Conservation (phyloP, 35 echinoderm and acorn worm species). For the Hemicentrotus pulcherrimus region DNA sequence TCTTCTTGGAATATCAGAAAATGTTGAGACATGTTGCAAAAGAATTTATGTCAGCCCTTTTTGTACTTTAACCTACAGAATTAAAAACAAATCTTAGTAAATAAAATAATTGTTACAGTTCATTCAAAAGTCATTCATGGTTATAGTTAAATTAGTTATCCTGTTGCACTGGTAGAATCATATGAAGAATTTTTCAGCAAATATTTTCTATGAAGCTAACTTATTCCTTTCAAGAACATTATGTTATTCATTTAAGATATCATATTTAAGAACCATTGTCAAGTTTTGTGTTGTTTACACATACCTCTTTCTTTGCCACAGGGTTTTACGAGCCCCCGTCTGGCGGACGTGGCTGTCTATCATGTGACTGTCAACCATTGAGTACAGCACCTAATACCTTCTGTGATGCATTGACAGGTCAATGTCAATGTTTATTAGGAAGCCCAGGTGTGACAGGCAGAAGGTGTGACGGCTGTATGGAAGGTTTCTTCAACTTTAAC, state of each 20-base stretch:
- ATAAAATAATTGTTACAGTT: too few relatives aligned
- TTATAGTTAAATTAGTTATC: too few relatives aligned
- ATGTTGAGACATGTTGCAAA: too few relatives aligned
- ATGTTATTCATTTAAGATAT: not conserved
- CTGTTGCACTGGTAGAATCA: too few relatives aligned
- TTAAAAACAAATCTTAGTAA: too few relatives aligned
- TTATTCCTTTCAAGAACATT: not conserved
- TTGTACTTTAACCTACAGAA: too few relatives aligned
- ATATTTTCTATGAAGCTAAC: not conserved
- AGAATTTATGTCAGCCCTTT: too few relatives aligned
- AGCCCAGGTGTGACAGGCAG: conserved; percentile 82
- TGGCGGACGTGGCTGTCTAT: conserved; percentile 68
- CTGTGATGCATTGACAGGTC: conserved; percentile 75
- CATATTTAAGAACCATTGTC: not conserved
- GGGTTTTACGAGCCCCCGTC: conserved; percentile 54
- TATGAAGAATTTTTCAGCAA: too few relatives aligned
- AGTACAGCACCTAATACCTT: conserved; percentile 44
- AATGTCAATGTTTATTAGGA: conserved; percentile 74
- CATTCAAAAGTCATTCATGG: too few relatives aligned
- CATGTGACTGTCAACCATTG: conserved; percentile 77
- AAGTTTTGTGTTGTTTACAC: not conserved
- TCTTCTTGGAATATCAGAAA: too few relatives aligned
- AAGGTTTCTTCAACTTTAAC: conserved; percentile 88
- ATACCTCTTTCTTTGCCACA: not conserved
- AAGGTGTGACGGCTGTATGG: conserved; percentile 76